Percentiles rank a stretch among this genome's conserved stretches.
Conservation (phyloP, 1,140 invertebrate species). For the Acromyrmex charruanus region DNA sequence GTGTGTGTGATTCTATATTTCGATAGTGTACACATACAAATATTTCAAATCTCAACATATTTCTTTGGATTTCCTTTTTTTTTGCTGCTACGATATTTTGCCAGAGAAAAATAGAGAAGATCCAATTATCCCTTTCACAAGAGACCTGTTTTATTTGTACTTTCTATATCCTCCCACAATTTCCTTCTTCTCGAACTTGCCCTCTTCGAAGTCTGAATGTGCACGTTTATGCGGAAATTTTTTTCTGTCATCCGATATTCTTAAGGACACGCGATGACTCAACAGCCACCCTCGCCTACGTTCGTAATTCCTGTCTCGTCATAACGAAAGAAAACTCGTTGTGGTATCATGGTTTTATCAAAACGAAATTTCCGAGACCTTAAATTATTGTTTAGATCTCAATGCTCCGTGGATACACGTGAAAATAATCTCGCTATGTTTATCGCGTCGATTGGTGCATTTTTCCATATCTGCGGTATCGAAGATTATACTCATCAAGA, state of each 20-base stretch:
- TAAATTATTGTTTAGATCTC: neutral
- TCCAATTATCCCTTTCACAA: neutral
- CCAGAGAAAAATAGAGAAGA: neutral
- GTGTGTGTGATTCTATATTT: neutral
- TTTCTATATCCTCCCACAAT: conserved; percentile 10
- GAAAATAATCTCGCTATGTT: neutral
- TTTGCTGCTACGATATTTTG: neutral
- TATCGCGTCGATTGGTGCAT: neutral
- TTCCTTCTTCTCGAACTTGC: neutral
- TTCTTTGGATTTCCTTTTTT: neutral
- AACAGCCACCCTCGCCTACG: conserved; percentile 36
- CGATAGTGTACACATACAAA: neutral
- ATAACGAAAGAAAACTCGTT: neutral
- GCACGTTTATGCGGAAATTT: conserved; percentile 12
- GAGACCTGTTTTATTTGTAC: neutral
- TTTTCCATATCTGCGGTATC: conserved; percentile 13
- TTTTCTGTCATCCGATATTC: conserved; percentile 3
- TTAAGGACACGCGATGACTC: conserved; percentile 23
- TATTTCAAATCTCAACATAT: neutral
- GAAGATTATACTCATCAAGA: conserved; percentile 32
- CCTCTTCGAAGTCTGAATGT: neutral
- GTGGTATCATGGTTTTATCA: neutral
- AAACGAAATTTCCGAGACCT: neutral
- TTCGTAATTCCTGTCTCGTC: neutral
- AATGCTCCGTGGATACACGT: neutral